phyloP scores from a whole-genome alignment of 2,113 vertebrate genomes.

The Calyptomena viridis region DNA sequence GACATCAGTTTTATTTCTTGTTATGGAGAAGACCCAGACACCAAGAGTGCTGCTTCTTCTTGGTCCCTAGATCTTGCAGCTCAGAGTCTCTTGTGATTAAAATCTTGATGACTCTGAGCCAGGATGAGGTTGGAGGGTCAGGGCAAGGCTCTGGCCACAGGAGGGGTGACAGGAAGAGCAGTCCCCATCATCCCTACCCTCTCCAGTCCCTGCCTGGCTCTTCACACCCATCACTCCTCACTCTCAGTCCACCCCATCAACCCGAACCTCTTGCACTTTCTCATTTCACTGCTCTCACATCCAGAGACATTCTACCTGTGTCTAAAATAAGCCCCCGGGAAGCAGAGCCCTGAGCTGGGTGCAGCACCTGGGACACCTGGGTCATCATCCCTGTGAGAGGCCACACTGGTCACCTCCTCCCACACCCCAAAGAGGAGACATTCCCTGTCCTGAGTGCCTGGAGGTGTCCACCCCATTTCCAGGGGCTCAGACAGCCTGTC shows the following conservation, averaged over 20 bases:
- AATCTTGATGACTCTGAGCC: neutral
- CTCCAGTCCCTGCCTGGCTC: neutral
- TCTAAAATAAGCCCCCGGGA: neutral
- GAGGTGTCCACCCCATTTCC: neutral
- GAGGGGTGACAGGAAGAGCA: neutral
- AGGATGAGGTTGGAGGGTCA: neutral
- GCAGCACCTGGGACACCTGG: neutral
- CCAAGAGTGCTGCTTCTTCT: neutral
- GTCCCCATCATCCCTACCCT: neutral
- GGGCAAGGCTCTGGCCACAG: neutral
- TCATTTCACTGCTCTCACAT: neutral
- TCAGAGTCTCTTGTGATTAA: neutral
- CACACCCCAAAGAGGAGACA: too few species aligned
- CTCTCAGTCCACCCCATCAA: neutral
- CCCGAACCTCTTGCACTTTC: neutral
- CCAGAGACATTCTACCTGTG: neutral
- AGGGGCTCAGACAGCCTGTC: neutral
- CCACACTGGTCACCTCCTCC: neutral
- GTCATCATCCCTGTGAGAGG: rapidly evolving
- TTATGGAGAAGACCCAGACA: neutral
- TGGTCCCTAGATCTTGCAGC: neutral
- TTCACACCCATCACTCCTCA: neutral
- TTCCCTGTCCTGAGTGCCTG: rapidly evolving
- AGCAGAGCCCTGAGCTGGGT: neutral
- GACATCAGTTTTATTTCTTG: neutral